A percentile compares a stretch with the other conserved stretches of the same genome.
phyloP scores from a whole-genome alignment of 2,888 invertebrate genomes.

The Vesta saturnalis region DNA sequence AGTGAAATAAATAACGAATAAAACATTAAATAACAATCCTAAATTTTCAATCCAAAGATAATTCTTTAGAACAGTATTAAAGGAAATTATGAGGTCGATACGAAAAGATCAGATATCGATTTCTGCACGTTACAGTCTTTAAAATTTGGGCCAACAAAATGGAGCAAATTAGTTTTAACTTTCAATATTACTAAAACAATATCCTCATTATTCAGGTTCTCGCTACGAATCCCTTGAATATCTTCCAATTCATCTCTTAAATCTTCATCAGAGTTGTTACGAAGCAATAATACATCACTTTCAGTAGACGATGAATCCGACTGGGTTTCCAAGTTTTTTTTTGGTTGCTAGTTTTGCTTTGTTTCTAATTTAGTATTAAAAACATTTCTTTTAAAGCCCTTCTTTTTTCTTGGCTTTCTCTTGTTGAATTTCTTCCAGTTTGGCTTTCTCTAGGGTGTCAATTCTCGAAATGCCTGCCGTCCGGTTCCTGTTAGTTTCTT shows the following conservation, averaged over 20 bases:
- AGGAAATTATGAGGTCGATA: no score
- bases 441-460: not conserved
- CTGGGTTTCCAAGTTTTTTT: not conserved
- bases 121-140: no score
- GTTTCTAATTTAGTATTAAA: no score
- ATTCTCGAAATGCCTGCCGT: not conserved
- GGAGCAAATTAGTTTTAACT: constrained; percentile 1
- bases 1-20: no score
- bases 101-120: no score
- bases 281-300: not conserved
- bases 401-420: not conserved
- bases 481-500: no score
- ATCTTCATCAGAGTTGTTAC: not conserved
- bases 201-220: constrained; percentile 2
- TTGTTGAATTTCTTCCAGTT: not conserved
- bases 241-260: not conserved
- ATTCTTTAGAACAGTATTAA: no score
- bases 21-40: no score
- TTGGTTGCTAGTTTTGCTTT: not conserved
- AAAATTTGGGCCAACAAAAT: constrained; percentile 4
- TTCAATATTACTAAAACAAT: not conserved
- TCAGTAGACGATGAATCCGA: not conserved
- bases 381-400: not conserved
- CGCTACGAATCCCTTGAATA: no score
- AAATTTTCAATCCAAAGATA: no score